Evolutionary conservation across 23 tunicate genomes (phyloP), one percentile per base, ranked within the genome.

Genomic region (Trididemnum nubilum): DNA sequence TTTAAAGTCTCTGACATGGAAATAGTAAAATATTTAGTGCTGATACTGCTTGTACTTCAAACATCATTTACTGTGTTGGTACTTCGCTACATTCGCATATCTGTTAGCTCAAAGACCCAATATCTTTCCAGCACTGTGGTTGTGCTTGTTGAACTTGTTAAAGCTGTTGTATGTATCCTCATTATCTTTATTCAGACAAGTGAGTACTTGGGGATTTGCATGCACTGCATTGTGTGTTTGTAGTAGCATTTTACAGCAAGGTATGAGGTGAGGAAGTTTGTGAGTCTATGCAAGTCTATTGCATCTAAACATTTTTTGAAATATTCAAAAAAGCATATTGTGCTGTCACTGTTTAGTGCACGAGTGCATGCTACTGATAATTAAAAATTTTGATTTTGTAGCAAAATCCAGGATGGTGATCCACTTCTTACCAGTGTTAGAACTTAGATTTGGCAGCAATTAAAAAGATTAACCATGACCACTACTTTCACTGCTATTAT

Each of bases 61-160:
- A 94, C 84, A 33, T 70, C 98, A 18, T 52, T 84, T 0, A 71
- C 82, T 52, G 90, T 94, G 21, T 39, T 85, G 34, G 77, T 60
- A 37, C 36, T 83, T 26, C 85, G 98, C 1, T 85, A 85, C 58
- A 71, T 89, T 32, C 65, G 95, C n/a, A 88, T 86, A 28, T 78
- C 35, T 12, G 24, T 33, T 7, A 61, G 50, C 22, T 73, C 75
- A 0, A 88, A 89, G 2, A 83, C 78, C 58, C 71, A 82, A 19
- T 94, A 82, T 51, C 39, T 85, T 15, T 60, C 88, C 35, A 89
- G 91, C 67, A 81, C 89, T 69, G 91, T 89, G 5, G 91, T 94
- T 26, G 34, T 94, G 36, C 38, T 94, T 15, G 85, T 86, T 2
- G 98, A 94, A 60, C 36, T 71, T 29, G 69, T 94, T 1, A 94